Evolutionary conservation across 2,113 vertebrate genomes (phyloP).

Genomic region (Rhynchomys soricoides): DNA sequence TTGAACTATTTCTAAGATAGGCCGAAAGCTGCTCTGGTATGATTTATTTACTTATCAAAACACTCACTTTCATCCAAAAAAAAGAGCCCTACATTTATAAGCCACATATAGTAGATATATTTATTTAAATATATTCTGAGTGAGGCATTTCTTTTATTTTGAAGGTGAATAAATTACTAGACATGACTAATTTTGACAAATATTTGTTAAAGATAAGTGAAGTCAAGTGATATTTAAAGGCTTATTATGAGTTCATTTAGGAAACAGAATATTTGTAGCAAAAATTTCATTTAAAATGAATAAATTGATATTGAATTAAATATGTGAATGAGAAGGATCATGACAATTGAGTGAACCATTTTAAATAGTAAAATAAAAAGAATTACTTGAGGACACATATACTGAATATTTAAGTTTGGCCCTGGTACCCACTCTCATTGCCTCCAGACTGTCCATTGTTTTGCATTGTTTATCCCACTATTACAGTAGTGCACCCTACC

Average conservation of each 20-base stretch:
- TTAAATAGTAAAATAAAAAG: not conserved
- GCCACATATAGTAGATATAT: not conserved
- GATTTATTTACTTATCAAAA: constrained; percentile 25
- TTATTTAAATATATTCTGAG: constrained; percentile 3
- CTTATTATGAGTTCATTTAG: not conserved
- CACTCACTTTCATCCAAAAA: not conserved
- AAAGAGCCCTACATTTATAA: not conserved
- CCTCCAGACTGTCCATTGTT: not conserved
- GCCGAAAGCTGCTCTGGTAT: not conserved
- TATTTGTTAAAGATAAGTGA: constrained; percentile 11
- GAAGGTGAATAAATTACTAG: not conserved
- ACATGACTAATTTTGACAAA: not conserved
- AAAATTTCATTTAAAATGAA: not conserved
- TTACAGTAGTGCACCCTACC: too few species aligned
- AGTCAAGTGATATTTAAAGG: not conserved
- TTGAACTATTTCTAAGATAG: not conserved
- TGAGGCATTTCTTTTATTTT: not conserved
- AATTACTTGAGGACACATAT: rapidly evolving
- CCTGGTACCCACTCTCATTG: rapidly evolving
- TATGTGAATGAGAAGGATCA: not conserved
- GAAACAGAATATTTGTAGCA: not conserved
- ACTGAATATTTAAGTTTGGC: not conserved
- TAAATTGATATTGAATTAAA: constrained; percentile 8
- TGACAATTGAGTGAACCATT: not conserved
- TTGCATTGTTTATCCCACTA: not conserved